Evolutionary conservation across 2,888 invertebrate species (phyloP).

Genomic region (Caenorhabditis sp.): DNA sequence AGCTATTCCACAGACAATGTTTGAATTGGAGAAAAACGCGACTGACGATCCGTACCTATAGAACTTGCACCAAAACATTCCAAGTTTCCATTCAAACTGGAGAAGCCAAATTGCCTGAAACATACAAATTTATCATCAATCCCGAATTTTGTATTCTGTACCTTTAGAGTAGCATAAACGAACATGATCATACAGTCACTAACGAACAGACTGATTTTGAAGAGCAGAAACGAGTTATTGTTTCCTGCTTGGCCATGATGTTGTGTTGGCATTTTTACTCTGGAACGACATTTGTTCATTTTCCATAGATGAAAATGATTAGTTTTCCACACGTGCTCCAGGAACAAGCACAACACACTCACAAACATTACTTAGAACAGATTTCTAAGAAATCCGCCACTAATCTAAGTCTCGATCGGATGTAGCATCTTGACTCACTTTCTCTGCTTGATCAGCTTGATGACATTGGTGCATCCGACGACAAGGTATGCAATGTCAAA

Average conservation of each 20-base stretch:
- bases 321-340: background rate
- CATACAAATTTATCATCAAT: background rate
- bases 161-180: constrained; percentile 77
- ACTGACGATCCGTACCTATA: constrained; percentile 78
- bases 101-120: constrained; percentile 74
- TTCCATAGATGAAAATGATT: too few species aligned
- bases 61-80: constrained; percentile 68
- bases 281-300: too few species aligned
- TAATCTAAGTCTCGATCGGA: background rate
- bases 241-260: constrained; percentile 25
- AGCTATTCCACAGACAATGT: constrained; percentile 78
- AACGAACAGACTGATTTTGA: constrained; percentile 77
- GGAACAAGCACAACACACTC: background rate
- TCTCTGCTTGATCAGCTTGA: constrained; percentile 20
- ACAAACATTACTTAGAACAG: background rate
- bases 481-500: constrained; percentile 19
- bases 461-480: constrained; percentile 11
- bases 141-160: constrained; percentile 11
- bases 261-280: constrained; percentile 29
- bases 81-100: constrained; percentile 75
- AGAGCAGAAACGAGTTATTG: constrained; percentile 40
- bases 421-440: constrained; percentile 13
- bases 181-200: constrained; percentile 78
- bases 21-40: constrained; percentile 77
- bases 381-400: background rate